These are phyloP conservation scores for Eilema sororculum DNA, from an alignment of 2,888 invertebrate genomes.

Conservation along the genomic window DNA sequence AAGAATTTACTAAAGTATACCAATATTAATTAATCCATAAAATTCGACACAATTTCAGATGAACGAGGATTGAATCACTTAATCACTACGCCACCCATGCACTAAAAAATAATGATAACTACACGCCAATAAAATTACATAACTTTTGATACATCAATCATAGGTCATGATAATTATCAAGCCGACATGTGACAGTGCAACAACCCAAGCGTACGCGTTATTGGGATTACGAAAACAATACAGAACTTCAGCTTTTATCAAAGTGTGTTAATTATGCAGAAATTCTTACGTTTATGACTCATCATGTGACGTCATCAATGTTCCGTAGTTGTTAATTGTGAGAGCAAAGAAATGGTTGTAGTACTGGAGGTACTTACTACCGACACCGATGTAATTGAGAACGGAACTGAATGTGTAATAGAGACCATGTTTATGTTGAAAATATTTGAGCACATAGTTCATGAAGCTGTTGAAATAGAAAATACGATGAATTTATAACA, in stretches of 20 bases:
- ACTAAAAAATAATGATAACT: slow-evolving; percentile 13
- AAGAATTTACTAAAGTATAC: no score
- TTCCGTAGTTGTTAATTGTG: slow-evolving; percentile 42
- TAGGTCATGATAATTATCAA: slow-evolving; percentile 11
- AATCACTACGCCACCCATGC: slow-evolving; percentile 7
- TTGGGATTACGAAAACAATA: slow-evolving; percentile 26
- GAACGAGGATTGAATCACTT: neutral
- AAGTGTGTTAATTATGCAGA: slow-evolving; percentile 53
- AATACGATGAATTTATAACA: neutral
- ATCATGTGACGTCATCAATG: slow-evolving; percentile 53
- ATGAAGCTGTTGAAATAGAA: neutral
- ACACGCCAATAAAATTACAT: slow-evolving; percentile 22
- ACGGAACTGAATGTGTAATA: slow-evolving; percentile 14
- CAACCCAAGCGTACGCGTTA: slow-evolving; percentile 25
- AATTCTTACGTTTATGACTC: slow-evolving; percentile 53
- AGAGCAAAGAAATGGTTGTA: slow-evolving; percentile 51
- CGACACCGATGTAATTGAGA: slow-evolving; percentile 17
- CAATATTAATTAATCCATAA: neutral
- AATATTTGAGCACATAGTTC: slow-evolving; percentile 1
- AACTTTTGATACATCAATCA: slow-evolving; percentile 18
- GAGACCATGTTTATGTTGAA: slow-evolving; percentile 1
- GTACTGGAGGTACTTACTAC: slow-evolving; percentile 24
- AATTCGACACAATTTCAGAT: neutral
- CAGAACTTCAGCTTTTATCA: slow-evolving; percentile 41
- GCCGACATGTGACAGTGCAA: slow-evolving; percentile 12